Evolutionary conservation across 2,113 vertebrate species (phyloP).

Genomic region (Hippocampus guttulatus): DNA sequence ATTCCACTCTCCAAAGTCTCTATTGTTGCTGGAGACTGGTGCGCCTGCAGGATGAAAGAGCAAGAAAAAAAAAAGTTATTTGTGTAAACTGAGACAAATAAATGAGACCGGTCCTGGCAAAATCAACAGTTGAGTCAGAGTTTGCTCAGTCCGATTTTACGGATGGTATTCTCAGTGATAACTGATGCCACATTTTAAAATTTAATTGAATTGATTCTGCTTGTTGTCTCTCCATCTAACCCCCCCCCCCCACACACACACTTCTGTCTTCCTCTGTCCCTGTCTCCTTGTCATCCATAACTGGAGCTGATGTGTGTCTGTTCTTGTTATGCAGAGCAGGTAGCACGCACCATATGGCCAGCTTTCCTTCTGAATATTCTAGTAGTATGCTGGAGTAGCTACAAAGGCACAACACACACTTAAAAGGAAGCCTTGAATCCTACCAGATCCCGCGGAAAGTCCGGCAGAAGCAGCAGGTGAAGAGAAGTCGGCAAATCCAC

Average conservation of each 20-base stretch:
- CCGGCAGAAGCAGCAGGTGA: constrained; percentile 75
- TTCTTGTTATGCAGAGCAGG: constrained; percentile 86
- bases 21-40: constrained; percentile 76
- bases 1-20: constrained; percentile 95
- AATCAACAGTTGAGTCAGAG: constrained; percentile 14
- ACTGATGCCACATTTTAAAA: constrained; percentile 49
- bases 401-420: constrained; percentile 50
- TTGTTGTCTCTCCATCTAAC: constrained; percentile 41
- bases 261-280: constrained; percentile 49
- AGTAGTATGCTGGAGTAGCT: constrained; percentile 64
- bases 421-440: constrained; percentile 37
- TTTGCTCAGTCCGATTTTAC: constrained; percentile 11
- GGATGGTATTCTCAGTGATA: constrained; percentile 37
- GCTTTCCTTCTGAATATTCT: constrained; percentile 81
- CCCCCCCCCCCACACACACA: constrained; percentile 48
- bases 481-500: constrained; percentile 92
- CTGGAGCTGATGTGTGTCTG: constrained; percentile 80
- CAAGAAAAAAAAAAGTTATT: neutral
- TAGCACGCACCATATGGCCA: constrained; percentile 83
- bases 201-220: constrained; percentile 49
- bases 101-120: constrained; percentile 13
- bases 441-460: constrained; percentile 80
- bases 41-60: constrained; percentile 36
- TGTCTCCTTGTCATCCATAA: constrained; percentile 78
- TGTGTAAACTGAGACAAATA: constrained; percentile 7